These are phyloP conservation scores for Falco cherrug DNA, from an alignment of 2,797 vertebrate genomes.

Conservation along the genomic window DNA sequence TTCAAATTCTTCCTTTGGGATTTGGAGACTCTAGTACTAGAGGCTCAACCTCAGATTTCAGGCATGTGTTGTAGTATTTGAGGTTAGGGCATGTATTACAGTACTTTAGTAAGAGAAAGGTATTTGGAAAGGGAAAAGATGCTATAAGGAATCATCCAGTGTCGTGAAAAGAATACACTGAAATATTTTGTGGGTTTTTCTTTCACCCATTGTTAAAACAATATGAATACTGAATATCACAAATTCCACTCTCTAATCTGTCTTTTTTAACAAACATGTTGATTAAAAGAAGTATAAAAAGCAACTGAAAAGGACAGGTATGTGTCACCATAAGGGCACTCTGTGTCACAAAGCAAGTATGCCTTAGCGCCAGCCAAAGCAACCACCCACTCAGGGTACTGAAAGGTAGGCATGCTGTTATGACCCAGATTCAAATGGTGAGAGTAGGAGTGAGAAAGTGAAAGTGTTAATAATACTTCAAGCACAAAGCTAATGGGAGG, in stretches of 20 bases:
- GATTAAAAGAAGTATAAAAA: not conserved
- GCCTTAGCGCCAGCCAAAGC: slow-evolving; percentile 51
- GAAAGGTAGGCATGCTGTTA: slow-evolving; percentile 55
- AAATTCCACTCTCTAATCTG: not conserved
- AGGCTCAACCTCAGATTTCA: not conserved
- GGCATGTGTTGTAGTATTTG: not conserved
- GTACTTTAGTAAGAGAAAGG: not conserved
- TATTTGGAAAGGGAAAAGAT: not conserved
- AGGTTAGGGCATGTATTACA: not conserved
- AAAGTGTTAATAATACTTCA: slow-evolving; percentile 72
- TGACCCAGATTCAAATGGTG: slow-evolving; percentile 72
- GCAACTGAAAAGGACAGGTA: slow-evolving; percentile 47
- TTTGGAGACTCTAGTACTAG: not conserved
- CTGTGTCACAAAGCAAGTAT: slow-evolving; percentile 54
- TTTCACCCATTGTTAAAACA: not conserved
- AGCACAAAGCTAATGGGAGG: slow-evolving; percentile 43
- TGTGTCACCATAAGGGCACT: slow-evolving; percentile 58
- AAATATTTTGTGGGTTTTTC: not conserved
- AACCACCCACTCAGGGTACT: slow-evolving; percentile 65
- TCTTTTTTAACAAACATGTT: not conserved
- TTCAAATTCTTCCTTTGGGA: not conserved
- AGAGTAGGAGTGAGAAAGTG: slow-evolving; percentile 66
- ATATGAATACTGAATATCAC: not conserved
- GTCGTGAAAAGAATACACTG: not conserved
- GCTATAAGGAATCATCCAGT: not conserved